Conservation (phyloP, 2,113 vertebrate species). For the Atrichornis clamosus region DNA sequence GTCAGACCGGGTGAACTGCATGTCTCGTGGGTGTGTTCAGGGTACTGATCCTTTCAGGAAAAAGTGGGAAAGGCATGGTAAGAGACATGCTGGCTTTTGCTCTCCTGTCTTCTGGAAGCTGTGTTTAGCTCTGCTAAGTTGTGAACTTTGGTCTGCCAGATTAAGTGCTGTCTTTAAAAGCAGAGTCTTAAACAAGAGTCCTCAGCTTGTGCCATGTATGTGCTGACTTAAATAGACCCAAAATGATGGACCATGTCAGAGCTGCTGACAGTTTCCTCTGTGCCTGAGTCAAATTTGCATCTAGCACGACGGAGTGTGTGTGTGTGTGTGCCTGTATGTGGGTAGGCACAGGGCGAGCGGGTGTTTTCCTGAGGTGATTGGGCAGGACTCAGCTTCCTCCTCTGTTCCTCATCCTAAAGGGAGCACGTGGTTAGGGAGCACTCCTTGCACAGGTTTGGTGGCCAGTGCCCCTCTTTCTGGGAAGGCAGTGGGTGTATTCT, state of each 20-base stretch:
- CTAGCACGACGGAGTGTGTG: background rate
- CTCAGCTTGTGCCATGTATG: background rate
- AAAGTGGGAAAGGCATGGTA: background rate
- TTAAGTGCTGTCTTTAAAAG: background rate
- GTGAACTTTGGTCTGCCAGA: background rate
- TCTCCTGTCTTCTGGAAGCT: background rate
- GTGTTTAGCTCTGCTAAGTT: background rate
- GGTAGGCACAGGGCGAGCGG: rapidly evolving
- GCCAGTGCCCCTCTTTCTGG: background rate
- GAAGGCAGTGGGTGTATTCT: background rate
- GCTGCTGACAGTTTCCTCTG: background rate
- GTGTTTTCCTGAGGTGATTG: background rate
- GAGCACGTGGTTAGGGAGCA: rapidly evolving
- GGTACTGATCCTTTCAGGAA: background rate
- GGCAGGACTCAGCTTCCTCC: background rate
- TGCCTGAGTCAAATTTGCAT: background rate
- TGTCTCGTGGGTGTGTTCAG: background rate
- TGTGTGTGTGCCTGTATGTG: background rate
- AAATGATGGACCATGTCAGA: background rate
- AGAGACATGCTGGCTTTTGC: background rate
- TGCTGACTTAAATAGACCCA: background rate
- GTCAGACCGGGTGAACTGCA: background rate
- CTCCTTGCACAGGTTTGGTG: background rate
- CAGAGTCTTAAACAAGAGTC: background rate
- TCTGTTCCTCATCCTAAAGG: background rate